Evolutionary conservation across 2,113 vertebrate species (phyloP), one percentile per base, ranked within the genome.

Genomic region (Equus quagga): DNA sequence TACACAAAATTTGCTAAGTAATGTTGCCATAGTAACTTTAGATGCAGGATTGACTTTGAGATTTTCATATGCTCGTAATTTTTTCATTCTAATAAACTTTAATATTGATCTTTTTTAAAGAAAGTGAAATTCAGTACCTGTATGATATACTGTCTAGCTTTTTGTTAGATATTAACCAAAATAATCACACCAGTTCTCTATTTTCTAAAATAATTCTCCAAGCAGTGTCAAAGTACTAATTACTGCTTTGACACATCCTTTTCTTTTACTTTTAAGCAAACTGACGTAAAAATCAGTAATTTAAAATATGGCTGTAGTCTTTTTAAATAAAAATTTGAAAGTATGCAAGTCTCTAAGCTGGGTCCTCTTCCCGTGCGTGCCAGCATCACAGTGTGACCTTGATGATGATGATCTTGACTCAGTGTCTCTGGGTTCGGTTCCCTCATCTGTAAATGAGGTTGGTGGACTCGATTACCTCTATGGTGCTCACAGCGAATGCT

Each of bases 1-100:
- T 95, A 97, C 5, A 44, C 46, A 92, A 7, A 76, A 86, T 60
- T 83, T 82, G 73, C 49, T 97, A 94, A 93, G 64, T 94, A 92
- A 94, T 85, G 93, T 97, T 98, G 72, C 91, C 95, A 97, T 98
- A 89, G 93, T 92, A 95, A 97, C 81, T 89, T 95, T 84, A 76
- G n/a, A 94, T 65, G 81, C 64, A 89, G 65, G 65, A 70, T 89
- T 26, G 21, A 83, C 41, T 89, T 72, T 87, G 80, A 95, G 60
- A 41, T 94, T 82, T 69, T 83, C 41, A 26, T 65, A 96, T 41
- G 54, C 41, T 89, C 31, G 44, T 31, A 41, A 23, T 18, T 84
- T 93, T 97, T 86, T 79, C 36, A 97, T 89, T 76, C 33, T 76
- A 81, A 94, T 96, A 89, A 84, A 4, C n/a, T 93, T 92, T 51